These are phyloP conservation scores for Julus scandinavius DNA, from an alignment of 2,888 invertebrate species.

Conservation along the genomic window DNA sequence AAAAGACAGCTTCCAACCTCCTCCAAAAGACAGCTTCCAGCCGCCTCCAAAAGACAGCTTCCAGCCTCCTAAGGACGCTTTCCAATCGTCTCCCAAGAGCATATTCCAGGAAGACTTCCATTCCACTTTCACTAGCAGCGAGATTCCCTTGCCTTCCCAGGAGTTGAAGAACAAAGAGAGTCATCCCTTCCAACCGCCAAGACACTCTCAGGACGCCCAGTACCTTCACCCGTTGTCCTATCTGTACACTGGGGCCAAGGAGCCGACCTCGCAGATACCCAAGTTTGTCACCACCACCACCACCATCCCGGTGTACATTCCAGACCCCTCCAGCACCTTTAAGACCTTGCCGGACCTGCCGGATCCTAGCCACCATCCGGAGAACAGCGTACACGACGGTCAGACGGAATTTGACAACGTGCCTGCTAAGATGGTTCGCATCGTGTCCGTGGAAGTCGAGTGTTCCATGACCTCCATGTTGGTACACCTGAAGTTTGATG, in stretches of 20 bases:
- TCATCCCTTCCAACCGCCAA: not conserved
- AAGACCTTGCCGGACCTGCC: not conserved
- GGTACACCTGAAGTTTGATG: conserved; percentile 81
- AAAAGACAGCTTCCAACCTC: not conserved
- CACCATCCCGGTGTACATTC: conserved; percentile 9
- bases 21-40: not conserved
- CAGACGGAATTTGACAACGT: not conserved
- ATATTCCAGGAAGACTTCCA: conserved; percentile 8
- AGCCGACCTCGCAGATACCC: not conserved
- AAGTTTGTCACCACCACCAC: not conserved
- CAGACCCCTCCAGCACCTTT: not conserved
- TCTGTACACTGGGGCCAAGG: not conserved
- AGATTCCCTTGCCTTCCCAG: not conserved
- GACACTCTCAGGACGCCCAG: not conserved
- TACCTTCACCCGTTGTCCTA: not conserved
- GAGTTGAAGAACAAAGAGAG: not conserved
- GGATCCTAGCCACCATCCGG: not conserved
- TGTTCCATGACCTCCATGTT: conserved; percentile 87
- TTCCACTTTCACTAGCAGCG: not conserved
- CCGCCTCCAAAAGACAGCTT: not conserved
- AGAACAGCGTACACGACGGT: not conserved
- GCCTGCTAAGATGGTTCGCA: not conserved
- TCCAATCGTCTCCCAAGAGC: not conserved
- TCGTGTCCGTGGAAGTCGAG: conserved; percentile 79
- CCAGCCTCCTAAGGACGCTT: conserved; percentile 3